Conservation (phyloP, 1,140 invertebrate species). For the Pseudomyrmex concolor region DNA sequence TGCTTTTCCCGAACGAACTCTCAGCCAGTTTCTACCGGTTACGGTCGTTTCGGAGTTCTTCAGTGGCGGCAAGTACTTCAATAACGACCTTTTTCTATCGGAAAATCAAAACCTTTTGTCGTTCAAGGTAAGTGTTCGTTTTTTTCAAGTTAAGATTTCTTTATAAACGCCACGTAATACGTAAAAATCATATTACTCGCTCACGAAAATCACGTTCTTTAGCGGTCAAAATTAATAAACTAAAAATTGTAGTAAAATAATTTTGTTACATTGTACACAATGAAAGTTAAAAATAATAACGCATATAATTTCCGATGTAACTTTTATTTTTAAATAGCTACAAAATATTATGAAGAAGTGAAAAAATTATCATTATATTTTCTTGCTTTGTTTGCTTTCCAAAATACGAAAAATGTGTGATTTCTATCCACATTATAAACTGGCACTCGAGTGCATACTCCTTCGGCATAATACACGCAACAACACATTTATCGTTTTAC, state of each 20-base stretch:
- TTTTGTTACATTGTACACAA: no score
- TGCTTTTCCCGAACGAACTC: background rate
- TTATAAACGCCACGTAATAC: background rate
- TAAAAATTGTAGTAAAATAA: no score
- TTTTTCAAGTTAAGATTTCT: background rate
- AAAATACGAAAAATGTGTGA: background rate
- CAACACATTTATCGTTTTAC: background rate
- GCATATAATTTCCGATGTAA: no score
- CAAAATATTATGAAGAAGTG: background rate
- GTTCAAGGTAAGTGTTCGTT: conserved; percentile 40
- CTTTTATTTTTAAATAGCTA: background rate
- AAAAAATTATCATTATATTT: background rate
- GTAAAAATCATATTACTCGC: no score
- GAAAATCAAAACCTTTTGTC: conserved; percentile 60
- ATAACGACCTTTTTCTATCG: conserved; percentile 58
- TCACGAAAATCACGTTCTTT: background rate
- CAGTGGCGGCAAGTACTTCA: conserved; percentile 49
- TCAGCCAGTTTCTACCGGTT: conserved; percentile 37
- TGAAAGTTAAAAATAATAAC: no score
- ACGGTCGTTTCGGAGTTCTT: conserved; percentile 60
- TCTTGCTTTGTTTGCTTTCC: background rate
- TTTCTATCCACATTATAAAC: background rate
- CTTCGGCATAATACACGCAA: background rate
- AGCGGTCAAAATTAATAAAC: background rate
- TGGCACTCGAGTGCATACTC: background rate